Percentiles rank a stretch among this genome's conserved stretches.
These are phyloP conservation scores for Parazoanthus swiftii DNA, from an alignment of 92 coral and sea anemone genomes.

Conservation along the genomic window DNA sequence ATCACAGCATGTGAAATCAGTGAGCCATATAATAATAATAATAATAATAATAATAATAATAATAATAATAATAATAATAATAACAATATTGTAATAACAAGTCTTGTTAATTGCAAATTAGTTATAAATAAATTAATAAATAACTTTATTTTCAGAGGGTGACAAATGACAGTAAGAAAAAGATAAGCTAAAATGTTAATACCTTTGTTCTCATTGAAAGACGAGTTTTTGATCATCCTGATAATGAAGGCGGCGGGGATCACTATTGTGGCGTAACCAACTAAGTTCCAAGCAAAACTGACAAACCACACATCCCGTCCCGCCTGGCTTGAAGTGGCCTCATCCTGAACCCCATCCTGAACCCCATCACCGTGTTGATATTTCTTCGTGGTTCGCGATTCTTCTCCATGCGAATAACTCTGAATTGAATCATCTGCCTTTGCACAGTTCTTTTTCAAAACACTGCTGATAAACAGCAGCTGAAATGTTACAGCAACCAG, in stretches of 20 bases:
- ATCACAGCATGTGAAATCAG: too few relatives aligned
- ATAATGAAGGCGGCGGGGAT: conserved; percentile 81
- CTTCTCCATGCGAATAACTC: background rate
- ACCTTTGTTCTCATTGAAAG: conserved; percentile 87
- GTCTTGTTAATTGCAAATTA: too few relatives aligned
- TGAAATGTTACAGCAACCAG: conserved; percentile 8
- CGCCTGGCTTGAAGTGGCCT: background rate
- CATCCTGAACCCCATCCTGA: background rate
- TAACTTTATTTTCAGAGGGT: too few relatives aligned
- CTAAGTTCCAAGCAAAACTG: conserved; percentile 75
- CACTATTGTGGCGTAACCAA: conserved; percentile 92
- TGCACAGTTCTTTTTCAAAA: background rate
- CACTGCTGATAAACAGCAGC: conserved; percentile 3
- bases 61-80: too few relatives aligned
- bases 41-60: too few relatives aligned
- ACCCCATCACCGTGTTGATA: background rate
- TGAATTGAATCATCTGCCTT: background rate
- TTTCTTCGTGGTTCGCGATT: background rate
- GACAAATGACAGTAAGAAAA: background rate
- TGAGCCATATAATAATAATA: too few relatives aligned
- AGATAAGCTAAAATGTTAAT: background rate
- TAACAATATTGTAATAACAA: too few relatives aligned
- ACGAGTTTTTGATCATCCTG: conserved; percentile 86
- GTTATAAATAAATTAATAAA: too few relatives aligned
- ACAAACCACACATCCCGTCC: conserved; percentile 69